Evolutionary conservation across 2,113 vertebrate genomes (phyloP), one percentile per base, ranked within the genome.

Genomic region (Peromyscus leucopus): DNA sequence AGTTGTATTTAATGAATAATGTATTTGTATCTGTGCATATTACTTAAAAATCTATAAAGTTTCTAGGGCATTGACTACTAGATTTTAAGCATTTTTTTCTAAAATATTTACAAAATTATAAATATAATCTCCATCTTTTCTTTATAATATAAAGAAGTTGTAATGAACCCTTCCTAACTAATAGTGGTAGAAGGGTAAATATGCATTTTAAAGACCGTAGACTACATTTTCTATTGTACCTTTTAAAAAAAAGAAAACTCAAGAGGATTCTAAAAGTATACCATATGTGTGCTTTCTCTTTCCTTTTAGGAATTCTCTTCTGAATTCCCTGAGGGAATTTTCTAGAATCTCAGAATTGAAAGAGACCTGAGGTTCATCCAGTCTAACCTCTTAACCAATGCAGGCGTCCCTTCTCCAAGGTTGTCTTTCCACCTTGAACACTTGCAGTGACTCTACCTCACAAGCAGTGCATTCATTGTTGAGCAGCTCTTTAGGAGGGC

Each of bases 1-100:
- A 99, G 98, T 99, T 99, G 98, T 99, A 98, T 98, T 98, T 99
- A 98, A 99, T 99, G 99, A 99, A 99, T 98, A 99, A 98, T 98
- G 98, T 98, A 98, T 98, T 98, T 98, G 97, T 98, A 98, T 98
- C 96, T 98, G 93, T 98, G 97, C 97, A 98, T 96, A 98, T 96
- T 97, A 97, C 95, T 96, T 97, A 94, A 98, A 98, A 97, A 97
- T 96, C 95, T 97, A 98, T 93, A 96, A 98, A 97, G 78, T 98
- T 95, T 98, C 95, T 98, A 97, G 93, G 97, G 94, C 97, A 78
- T 97, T 98, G 97, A 98, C 90, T 98, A 93, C 95, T 98, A 95
- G 97, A 98, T 97, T 98, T 98, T 97, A 91, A 98, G 98, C 97
- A 96, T 97, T 96, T 85, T 89, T 98, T 98, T 95, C 72, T 85